Percentiles rank a stretch among this genome's conserved stretches.
phyloP scores from a whole-genome alignment of 2,113 vertebrate species.

The Siniperca knerii region DNA sequence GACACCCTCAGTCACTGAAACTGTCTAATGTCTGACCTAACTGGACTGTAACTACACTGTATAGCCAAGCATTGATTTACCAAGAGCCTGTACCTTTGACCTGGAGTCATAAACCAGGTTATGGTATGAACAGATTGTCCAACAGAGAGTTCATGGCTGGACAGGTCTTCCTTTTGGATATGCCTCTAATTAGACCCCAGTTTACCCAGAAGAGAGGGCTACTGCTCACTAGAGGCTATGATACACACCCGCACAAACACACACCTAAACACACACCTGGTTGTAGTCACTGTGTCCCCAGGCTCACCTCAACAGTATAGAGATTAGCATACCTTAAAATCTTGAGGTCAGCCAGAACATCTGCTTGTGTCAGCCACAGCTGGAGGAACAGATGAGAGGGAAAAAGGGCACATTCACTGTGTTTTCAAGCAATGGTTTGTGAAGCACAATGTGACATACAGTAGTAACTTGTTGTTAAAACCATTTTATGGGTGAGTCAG shows the following conservation, averaged over 20 bases:
- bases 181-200: conserved; percentile 8
- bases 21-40: background rate
- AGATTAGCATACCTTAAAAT: conserved; percentile 8
- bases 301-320: conserved; percentile 30
- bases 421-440: background rate
- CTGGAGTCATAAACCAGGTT: background rate
- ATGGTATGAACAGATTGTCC: background rate
- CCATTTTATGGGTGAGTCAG: background rate
- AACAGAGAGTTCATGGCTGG: background rate
- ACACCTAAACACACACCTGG: conserved; percentile 42
- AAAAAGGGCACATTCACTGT: background rate
- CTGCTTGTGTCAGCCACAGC: conserved; percentile 37
- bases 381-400: background rate
- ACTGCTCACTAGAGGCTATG: conserved; percentile 8
- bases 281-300: conserved; percentile 16
- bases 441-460: background rate
- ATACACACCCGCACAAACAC: background rate
- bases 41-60: background rate
- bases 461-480: background rate
- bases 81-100: conserved; percentile 28
- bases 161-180: background rate
- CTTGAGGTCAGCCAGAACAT: conserved; percentile 37
- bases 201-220: background rate
- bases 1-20: background rate
- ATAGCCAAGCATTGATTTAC: background rate